These are phyloP conservation scores for Xenops minutus DNA, from an alignment of 2,797 vertebrate species.

Conservation along the genomic window DNA sequence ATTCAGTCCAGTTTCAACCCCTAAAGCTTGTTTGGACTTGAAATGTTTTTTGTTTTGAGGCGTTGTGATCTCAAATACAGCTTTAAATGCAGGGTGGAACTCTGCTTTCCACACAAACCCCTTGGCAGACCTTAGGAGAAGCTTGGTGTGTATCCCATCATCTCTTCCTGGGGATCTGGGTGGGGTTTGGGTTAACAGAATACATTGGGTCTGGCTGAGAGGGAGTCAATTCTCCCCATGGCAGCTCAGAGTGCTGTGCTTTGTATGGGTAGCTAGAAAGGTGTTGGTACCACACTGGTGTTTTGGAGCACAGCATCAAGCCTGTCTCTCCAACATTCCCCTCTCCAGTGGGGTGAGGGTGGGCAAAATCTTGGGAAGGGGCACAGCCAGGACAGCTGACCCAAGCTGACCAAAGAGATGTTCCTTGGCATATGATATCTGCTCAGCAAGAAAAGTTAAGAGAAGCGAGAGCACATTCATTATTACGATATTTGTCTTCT, in stretches of 20 bases:
- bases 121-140: not conserved
- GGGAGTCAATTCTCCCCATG: too few species aligned
- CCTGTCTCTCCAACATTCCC: not conserved
- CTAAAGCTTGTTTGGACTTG: not conserved
- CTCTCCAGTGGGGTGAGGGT: not conserved
- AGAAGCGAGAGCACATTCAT: not conserved
- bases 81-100: not conserved
- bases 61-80: not conserved
- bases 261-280: fast-evolving
- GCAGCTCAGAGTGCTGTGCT: not conserved
- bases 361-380: not conserved
- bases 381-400: not conserved
- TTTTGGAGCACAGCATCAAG: too few species aligned
- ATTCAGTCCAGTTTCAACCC: not conserved
- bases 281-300: fast-evolving
- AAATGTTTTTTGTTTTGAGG: not conserved
- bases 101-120: not conserved
- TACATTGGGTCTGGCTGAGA: fast-evolving
- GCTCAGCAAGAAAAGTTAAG: not conserved
- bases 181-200: not conserved
- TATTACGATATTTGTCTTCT: not conserved
- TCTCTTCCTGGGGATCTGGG: not conserved
- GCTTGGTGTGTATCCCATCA: fast-evolving
- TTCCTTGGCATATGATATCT: fast-evolving
- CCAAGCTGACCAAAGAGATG: not conserved